Evolutionary conservation across 1,140 invertebrate genomes (phyloP), one percentile per base, ranked within the genome.

Genomic region (Brachionus angularis): DNA sequence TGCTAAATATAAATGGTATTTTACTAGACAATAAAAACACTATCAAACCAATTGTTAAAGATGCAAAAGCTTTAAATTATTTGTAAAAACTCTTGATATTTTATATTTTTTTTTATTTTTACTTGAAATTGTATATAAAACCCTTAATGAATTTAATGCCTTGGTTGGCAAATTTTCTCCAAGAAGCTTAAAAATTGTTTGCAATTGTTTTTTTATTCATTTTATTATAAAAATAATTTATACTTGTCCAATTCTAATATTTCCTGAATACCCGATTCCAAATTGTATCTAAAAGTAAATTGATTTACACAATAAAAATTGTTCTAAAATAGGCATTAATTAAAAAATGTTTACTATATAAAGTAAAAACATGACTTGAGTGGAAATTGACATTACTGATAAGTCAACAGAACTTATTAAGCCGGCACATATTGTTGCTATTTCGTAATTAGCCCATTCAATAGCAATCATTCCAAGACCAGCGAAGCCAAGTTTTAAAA

Each of bases 361-460:
- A 58, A 58, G 14, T 31, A 39, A 16, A 58, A 23, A 12, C 33
- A 31, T 58, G 53, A n/a, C 39, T 58, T 58, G 53, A 12, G 36
- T 31, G 0, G 33, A 3, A n/a, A 58, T 58, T 23, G 53, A 58
- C 53, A 58, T 58, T 3, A 58, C 10, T 23, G 53, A 58, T 58
- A 58, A 14, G 10, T 58, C 53, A 16, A 27, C 39, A 36, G 36
- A 39, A 21, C 53, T 34, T 12, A 58, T 8, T 39, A 58, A 39
- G 1, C 53, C 62, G 46, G 62, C 21, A 12, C 18, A 25, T 23
- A 67, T 46, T 16, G 36, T 33, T 29, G 62, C 62, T 5, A 67
- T 67, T 50, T 67, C 62, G 29, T 47, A 67, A 67, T 33, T 25
- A 34, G 62, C 47, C 62, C 62, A 67, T 50, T 67, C 62, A 27